Evolutionary conservation across 2,797 vertebrate species (phyloP).

Genomic region (Tokudaia tokunoshimensis): DNA sequence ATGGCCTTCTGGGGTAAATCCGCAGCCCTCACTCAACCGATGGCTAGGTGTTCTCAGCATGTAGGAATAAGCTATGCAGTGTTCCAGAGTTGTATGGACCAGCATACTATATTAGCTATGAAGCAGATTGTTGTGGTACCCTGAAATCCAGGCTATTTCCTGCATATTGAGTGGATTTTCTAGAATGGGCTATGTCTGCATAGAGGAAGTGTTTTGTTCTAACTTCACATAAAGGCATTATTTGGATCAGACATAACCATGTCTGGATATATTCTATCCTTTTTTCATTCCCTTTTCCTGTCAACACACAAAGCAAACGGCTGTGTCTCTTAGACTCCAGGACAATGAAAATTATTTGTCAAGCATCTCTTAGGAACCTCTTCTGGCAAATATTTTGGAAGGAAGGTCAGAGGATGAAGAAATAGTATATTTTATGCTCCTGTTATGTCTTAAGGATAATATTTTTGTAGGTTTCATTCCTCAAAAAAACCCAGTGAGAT

Average conservation of each 20-base stretch:
- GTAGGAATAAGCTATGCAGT: fast-evolving
- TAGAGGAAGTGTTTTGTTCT: neutral
- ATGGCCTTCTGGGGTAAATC: fast-evolving
- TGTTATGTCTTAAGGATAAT: neutral
- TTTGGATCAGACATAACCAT: neutral
- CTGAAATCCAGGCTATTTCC: neutral
- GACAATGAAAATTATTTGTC: neutral
- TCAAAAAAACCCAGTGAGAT: neutral
- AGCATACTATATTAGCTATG: neutral
- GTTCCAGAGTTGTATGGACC: neutral
- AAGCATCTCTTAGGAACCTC: neutral
- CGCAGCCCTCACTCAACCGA: neutral
- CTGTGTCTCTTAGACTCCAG: neutral
- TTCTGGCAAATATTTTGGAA: neutral
- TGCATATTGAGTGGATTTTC: neutral
- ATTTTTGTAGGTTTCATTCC: neutral
- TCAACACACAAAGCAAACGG: neutral
- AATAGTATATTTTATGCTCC: neutral
- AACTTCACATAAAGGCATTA: neutral
- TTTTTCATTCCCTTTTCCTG: conserved; percentile 16
- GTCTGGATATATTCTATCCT: neutral
- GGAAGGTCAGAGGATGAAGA: neutral
- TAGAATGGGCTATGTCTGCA: neutral
- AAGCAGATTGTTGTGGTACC: too few species aligned
- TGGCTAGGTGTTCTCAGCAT: too few species aligned